phyloP scores from a whole-genome alignment of 2,113 vertebrate genomes.

The Chaetorhynchus papuensis region DNA sequence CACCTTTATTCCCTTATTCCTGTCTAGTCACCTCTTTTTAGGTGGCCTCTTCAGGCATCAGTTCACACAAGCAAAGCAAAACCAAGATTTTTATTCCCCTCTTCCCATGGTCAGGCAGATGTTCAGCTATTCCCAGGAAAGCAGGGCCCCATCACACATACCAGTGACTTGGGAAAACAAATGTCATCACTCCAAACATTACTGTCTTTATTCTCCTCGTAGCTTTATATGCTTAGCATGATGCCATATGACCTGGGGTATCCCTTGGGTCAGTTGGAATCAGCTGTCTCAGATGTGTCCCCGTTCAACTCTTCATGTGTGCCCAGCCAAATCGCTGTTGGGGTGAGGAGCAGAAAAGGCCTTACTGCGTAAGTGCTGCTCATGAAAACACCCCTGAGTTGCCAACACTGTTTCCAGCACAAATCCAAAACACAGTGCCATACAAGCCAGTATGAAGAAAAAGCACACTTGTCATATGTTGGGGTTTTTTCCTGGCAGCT shows the following conservation, averaged over 20 bases:
- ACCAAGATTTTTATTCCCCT: neutral
- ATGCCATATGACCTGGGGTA: neutral
- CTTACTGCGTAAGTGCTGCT: neutral
- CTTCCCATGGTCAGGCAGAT: neutral
- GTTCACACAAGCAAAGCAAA: neutral
- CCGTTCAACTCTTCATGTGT: neutral
- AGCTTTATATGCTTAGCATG: neutral
- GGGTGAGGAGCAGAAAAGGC: neutral
- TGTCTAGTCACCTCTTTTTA: no score
- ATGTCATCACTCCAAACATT: neutral
- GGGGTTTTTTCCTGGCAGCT: neutral
- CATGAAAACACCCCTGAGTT: neutral
- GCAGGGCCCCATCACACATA: neutral
- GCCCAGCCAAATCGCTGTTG: accelerated
- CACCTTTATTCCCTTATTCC: no score
- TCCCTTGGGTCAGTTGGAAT: neutral
- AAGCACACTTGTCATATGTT: neutral
- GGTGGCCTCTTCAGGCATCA: no score
- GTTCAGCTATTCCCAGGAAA: neutral
- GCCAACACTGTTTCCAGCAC: neutral
- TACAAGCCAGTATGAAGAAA: neutral
- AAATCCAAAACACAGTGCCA: neutral
- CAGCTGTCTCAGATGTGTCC: neutral
- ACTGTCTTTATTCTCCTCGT: neutral
- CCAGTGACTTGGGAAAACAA: neutral